A percentile compares a stretch with the other conserved stretches of the same genome.
Evolutionary conservation across 1,140 invertebrate species (phyloP).

Genomic region (Drosophila carrolli): DNA sequence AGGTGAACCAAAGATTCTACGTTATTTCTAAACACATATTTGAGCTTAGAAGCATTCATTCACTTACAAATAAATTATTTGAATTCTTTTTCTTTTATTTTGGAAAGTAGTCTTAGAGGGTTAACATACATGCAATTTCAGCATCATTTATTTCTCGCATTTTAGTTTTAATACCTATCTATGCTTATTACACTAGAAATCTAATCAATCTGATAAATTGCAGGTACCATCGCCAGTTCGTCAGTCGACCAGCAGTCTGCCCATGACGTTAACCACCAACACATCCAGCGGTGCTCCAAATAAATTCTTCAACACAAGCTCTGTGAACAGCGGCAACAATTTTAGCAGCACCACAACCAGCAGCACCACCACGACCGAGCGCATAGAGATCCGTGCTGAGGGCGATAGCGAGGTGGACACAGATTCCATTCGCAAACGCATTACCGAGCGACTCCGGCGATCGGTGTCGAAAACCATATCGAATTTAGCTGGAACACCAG

Average conservation of each 20-base stretch:
- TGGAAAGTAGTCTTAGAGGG: too few relatives aligned
- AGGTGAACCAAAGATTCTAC: too few relatives aligned
- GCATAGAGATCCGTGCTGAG: constrained; percentile 64
- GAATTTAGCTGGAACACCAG: constrained; percentile 48
- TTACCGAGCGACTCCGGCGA: constrained; percentile 69
- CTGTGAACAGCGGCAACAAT: constrained; percentile 61
- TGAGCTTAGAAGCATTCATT: too few relatives aligned
- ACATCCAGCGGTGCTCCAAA: constrained; percentile 64
- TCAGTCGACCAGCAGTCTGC: constrained; percentile 56
- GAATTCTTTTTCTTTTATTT: too few relatives aligned
- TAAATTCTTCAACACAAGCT: constrained; percentile 56
- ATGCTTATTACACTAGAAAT: background rate
- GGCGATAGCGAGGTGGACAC: constrained; percentile 58
- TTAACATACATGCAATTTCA: too few relatives aligned
- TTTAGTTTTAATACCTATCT: background rate
- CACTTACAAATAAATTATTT: too few relatives aligned
- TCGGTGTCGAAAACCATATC: constrained; percentile 74
- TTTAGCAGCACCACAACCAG: constrained; percentile 45
- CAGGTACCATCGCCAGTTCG: constrained; percentile 55
- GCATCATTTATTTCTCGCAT: too few relatives aligned
- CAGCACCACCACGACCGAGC: constrained; percentile 61
- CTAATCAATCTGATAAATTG: background rate
- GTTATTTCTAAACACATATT: too few relatives aligned
- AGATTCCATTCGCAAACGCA: constrained; percentile 63
- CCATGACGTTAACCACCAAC: constrained; percentile 71